Evolutionary conservation across 2,797 vertebrate species (phyloP), one percentile per base, ranked within the genome.

Genomic region (Poeciliopsis turneri): DNA sequence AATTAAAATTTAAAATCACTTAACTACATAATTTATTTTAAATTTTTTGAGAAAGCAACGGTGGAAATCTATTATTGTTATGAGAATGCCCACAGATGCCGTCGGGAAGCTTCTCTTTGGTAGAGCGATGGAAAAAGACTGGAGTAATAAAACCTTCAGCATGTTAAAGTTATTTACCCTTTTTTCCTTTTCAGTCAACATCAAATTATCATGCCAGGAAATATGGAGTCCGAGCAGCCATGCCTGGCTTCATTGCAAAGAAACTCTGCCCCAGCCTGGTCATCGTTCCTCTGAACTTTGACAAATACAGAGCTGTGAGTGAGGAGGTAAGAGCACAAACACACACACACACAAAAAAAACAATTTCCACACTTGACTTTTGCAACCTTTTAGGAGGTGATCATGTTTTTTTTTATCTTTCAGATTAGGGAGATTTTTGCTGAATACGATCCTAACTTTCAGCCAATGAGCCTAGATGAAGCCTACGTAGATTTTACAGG

Each of bases 211-310:
- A 96, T 36, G 98, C 98, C 79, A 96, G 98, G 87, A 97, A 96
- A 90, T 99, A 96, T n/a, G 98, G 98, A 28, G 98, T 99, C 53
- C 97, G 98, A 88, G 97, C 98, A 43, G 98, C 97, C 73, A 99
- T 99, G 98, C 98, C 98, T 80, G 98, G 98, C 79, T 99, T 99
- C 93, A 99, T 99, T 90, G 98, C 96, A 72, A 99, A 97, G 94
- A 99, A 96, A 84, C 96, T 99, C 3, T 99, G 98, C 87, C 97
- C 97, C 6, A 90, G 96, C 84, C 94, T 99, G 83, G 94, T 96
- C 74, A 99, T 99, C 82, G 96, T 98, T 76, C 96, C 97, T 41
- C 83, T 88, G 68, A 98, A 99, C 90, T 99, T 99, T 91, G 95
- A 96, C 87, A 98, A 99, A 92, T 99, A 99, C 2, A 79, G 88